Evolutionary conservation across 1,140 invertebrate species (phyloP).

Genomic region (Marisa cornuarietis): DNA sequence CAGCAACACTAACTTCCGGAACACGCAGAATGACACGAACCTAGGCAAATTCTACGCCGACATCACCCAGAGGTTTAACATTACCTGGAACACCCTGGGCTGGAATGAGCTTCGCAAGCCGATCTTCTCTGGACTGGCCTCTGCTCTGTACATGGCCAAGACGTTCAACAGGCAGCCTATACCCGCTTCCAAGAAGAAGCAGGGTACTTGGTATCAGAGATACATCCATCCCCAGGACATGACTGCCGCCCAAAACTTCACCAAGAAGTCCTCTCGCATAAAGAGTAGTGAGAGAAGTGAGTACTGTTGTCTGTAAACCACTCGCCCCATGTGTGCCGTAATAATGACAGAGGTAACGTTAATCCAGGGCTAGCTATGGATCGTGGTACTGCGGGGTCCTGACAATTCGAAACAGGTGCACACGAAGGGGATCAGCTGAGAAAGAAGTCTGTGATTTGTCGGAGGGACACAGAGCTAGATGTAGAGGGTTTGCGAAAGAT

Average conservation of each 20-base stretch:
- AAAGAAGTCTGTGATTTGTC: no score
- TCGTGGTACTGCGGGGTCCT: no score
- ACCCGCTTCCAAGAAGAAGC: background rate
- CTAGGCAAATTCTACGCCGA: background rate
- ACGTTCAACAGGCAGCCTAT: background rate
- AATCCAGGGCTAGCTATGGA: no score
- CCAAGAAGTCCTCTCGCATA: slow-evolving; percentile 32
- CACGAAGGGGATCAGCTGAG: no score
- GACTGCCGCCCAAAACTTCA: slow-evolving; percentile 43
- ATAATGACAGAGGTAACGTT: background rate
- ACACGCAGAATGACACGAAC: slow-evolving; percentile 5
- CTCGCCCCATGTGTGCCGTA: background rate
- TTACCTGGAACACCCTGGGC: slow-evolving; percentile 16
- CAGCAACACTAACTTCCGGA: background rate
- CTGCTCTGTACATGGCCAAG: background rate
- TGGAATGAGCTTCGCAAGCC: slow-evolving; percentile 23
- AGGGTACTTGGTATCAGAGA: slow-evolving; percentile 15
- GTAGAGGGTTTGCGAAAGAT: no score
- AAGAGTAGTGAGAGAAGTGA: slow-evolving; percentile 44
- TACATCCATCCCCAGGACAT: slow-evolving; percentile 26
- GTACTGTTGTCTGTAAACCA: background rate
- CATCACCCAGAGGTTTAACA: slow-evolving; percentile 14
- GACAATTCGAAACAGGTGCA: no score
- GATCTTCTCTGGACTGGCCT: slow-evolving; percentile 22
- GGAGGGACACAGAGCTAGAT: no score